phyloP scores from a whole-genome alignment of 1,140 invertebrate species.

The Orius insidiosus region DNA sequence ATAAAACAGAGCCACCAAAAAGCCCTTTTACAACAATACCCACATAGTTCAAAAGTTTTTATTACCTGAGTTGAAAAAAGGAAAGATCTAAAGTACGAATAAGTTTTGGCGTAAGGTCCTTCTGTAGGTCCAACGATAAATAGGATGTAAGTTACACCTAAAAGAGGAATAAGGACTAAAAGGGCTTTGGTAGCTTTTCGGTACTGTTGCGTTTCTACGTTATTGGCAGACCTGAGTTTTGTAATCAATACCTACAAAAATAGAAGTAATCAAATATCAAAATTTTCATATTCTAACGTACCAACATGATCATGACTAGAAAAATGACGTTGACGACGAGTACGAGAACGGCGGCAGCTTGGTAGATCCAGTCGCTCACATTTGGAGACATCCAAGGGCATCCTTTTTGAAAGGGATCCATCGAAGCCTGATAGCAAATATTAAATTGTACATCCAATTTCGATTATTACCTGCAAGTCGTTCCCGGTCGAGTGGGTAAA shows the following conservation, averaged over 20 bases:
- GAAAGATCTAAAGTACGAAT: slow-evolving; percentile 48
- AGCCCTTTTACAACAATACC: slow-evolving; percentile 40
- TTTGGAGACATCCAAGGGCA: slow-evolving; percentile 56
- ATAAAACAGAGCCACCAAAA: slow-evolving; percentile 72
- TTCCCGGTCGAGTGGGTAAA: too few relatives aligned
- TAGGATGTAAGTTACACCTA: slow-evolving; percentile 75
- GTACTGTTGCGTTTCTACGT: slow-evolving; percentile 35
- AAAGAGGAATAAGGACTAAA: slow-evolving; percentile 66
- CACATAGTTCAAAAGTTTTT: not conserved
- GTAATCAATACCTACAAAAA: slow-evolving; percentile 69
- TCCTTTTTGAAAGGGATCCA: too few relatives aligned
- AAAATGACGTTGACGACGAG: slow-evolving; percentile 58
- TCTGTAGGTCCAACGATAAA: slow-evolving; percentile 59
- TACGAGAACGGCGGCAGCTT: slow-evolving; percentile 51
- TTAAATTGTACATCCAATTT: too few relatives aligned
- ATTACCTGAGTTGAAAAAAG: slow-evolving; percentile 69
- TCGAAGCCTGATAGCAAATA: too few relatives aligned
- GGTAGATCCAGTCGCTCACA: slow-evolving; percentile 60
- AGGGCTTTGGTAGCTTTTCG: slow-evolving; percentile 76
- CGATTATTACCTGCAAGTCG: too few relatives aligned
- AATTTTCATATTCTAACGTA: slow-evolving; percentile 10
- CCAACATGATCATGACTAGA: slow-evolving; percentile 19
- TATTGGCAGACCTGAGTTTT: slow-evolving; percentile 33
- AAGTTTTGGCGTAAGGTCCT: too few relatives aligned
- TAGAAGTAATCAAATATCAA: too few relatives aligned